These are phyloP conservation scores for Glareola pratincola DNA, from an alignment of 2,113 vertebrate species.

Conservation along the genomic window DNA sequence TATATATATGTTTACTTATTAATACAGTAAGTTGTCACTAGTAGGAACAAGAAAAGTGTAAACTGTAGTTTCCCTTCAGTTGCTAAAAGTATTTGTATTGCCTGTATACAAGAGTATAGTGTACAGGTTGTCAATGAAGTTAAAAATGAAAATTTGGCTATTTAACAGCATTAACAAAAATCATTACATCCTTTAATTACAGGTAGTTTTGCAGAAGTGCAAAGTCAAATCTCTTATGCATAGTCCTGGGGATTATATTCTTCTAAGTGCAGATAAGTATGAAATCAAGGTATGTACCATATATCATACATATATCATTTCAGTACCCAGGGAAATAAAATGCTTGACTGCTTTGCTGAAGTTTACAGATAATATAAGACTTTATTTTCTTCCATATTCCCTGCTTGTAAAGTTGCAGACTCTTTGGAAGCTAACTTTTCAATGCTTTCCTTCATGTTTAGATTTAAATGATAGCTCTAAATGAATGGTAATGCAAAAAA, in stretches of 20 bases:
- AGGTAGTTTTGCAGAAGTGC: constrained; percentile 95
- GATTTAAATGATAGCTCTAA: neutral
- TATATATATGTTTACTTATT: neutral
- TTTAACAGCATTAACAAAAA: neutral
- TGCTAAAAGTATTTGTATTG: neutral
- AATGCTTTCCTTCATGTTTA: neutral
- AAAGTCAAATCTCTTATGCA: constrained; percentile 96
- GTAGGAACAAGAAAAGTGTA: neutral
- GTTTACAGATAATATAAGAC: neutral
- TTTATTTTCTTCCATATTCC: neutral
- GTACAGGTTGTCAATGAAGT: neutral
- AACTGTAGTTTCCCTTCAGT: neutral
- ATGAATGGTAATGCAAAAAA: neutral
- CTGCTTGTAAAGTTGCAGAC: neutral
- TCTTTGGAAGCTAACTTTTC: neutral
- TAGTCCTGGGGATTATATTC: constrained; percentile 94
- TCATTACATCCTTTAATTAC: constrained; percentile 21
- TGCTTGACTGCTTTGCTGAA: neutral
- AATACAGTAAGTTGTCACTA: neutral
- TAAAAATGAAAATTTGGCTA: neutral
- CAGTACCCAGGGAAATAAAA: neutral
- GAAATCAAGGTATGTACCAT: constrained; percentile 90
- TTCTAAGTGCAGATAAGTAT: constrained; percentile 96
- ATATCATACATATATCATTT: neutral
- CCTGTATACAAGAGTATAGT: neutral